Base-by-base conservation (phyloP, 2,888 invertebrate genomes). In the Abrostola triplasia region DNA sequence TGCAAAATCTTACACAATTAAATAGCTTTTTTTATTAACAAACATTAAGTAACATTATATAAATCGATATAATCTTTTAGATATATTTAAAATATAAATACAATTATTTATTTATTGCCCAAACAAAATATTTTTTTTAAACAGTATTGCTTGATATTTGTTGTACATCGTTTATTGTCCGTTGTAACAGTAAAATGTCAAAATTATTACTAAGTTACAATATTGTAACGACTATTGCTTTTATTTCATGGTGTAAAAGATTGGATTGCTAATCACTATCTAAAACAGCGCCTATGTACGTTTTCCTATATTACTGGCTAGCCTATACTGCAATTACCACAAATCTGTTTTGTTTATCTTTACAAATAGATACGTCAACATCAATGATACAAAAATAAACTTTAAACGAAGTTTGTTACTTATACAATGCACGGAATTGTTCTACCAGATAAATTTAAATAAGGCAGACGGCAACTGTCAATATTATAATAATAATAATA, bases 1-100 rank as follows among this genome's bases (percentile, higher is more conserved):
- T 87, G 87, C 87, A 80, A 73, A 82, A 75, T 79, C 79, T 73
- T 80, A 82, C 72, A 84, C 79, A 76, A 73, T 67, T 52, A 70
- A 55, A 71, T 82, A 82, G 71, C 61, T 82, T 82, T 84, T 79
- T 77, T 69, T 59, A 67, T 63, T 75, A 77, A 70, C 67, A 67
- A 70, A 58, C 72, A 70, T 73, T 76, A 81, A 81, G 77, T 81
- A 84, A 83, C 77, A 70, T 57, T 79, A 42, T 24, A 42, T 70
- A 24, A 24, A 24, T 24, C 24, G 24, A 24, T 79, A 77, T 71
- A 84, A 83, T 81, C 83, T 84, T 84, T 75, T 74, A 82, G 74
- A 73, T 75, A 69, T 41, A 4, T 71, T 64, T 65, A 59, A 66
- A 79, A 67, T 73, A 79, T 79, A 65, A 77, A 68, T 76, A 73